These are phyloP conservation scores for Caretta caretta DNA, from an alignment of 2,113 vertebrate genomes.

Conservation along the genomic window DNA sequence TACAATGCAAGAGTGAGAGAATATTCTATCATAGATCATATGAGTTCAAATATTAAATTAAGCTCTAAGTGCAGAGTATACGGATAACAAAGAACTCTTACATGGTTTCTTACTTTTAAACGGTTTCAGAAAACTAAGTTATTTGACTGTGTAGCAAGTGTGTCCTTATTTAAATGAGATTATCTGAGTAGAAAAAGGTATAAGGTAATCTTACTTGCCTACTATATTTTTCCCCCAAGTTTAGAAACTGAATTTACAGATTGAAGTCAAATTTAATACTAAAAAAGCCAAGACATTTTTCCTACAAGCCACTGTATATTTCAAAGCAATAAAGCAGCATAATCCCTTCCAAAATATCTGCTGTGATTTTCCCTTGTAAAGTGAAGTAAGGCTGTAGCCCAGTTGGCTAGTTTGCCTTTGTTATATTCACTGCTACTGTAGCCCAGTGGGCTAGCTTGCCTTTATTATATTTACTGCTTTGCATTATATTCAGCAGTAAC, in stretches of 20 bases:
- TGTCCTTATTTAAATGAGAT: neutral
- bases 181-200: neutral
- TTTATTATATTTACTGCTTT: too few relatives aligned
- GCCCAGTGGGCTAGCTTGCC: too few relatives aligned
- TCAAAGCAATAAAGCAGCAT: neutral
- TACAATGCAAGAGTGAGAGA: neutral
- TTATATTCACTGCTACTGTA: too few relatives aligned
- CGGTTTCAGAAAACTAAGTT: neutral
- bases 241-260: neutral
- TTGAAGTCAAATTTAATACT: neutral
- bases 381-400: too few relatives aligned
- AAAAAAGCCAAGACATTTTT: neutral
- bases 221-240: neutral
- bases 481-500: too few relatives aligned
- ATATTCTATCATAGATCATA: neutral
- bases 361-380: neutral
- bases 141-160: neutral
- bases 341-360: neutral
- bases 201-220: neutral
- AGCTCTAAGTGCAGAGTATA: accelerated
- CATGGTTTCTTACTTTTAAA: neutral
- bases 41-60: neutral
- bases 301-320: neutral
- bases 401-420: too few relatives aligned
- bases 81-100: neutral